These are phyloP conservation scores for Platycheirus rosarum DNA, from an alignment of 2,888 invertebrate species.

Conservation along the genomic window DNA sequence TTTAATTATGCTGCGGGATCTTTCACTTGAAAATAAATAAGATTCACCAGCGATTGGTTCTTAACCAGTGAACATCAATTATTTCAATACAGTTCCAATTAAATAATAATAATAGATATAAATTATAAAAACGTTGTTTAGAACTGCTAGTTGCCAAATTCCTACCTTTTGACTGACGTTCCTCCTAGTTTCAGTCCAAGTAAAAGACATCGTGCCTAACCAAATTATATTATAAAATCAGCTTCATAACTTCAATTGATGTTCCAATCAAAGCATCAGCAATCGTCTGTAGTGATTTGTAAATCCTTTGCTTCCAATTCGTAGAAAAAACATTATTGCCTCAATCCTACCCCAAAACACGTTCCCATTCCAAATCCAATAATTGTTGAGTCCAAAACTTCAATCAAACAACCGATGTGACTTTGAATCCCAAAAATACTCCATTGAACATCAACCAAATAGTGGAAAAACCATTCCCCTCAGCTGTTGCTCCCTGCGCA, in stretches of 20 bases:
- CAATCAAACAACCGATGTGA: constrained; percentile 51
- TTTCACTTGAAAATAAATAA: no score
- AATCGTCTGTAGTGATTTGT: not conserved
- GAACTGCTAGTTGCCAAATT: no score
- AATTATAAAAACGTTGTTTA: no score
- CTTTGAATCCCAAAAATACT: constrained; percentile 20
- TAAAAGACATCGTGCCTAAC: constrained; percentile 1
- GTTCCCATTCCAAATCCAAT: constrained; percentile 2
- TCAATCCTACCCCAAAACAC: constrained; percentile 35
- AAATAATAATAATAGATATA: no score
- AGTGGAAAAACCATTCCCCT: constrained; percentile 16
- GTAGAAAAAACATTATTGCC: constrained; percentile 4
- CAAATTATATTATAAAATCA: constrained; percentile 14
- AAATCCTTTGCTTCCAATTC: not conserved
- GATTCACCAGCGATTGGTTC: no score
- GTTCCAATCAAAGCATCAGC: constrained; percentile 11
- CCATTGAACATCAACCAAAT: constrained; percentile 8
- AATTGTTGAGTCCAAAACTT: constrained; percentile 41
- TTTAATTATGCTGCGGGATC: no score
- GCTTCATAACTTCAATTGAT: constrained; percentile 16
- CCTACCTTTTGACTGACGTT: no score
- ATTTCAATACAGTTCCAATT: no score
- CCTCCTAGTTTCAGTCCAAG: no score
- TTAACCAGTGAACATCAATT: no score
- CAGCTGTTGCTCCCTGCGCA: no score